Evolutionary conservation across 2,113 vertebrate species (phyloP).

Genomic region (Aegotheles bennettii): DNA sequence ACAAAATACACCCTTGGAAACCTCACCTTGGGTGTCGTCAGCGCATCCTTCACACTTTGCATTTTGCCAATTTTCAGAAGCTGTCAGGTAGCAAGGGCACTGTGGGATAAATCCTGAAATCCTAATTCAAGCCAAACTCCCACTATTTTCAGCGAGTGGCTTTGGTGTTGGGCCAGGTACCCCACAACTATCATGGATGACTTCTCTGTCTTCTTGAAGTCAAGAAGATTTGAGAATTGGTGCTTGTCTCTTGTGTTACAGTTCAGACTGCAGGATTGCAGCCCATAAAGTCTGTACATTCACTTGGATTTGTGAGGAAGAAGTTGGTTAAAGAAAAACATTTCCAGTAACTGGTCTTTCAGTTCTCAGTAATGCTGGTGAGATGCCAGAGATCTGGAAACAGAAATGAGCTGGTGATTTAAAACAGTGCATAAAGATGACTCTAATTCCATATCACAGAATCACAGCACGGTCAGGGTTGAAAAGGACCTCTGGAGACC

Average conservation of each 20-base stretch:
- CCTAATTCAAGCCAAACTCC: background rate
- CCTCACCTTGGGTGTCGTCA: background rate
- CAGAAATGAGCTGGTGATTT: background rate
- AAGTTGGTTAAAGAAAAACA: background rate
- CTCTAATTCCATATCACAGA: background rate
- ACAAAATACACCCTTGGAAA: background rate
- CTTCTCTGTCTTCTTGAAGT: background rate
- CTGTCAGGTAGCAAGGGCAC: conserved; percentile 18
- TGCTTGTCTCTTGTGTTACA: background rate
- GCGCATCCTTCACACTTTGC: background rate
- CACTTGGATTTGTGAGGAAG: background rate
- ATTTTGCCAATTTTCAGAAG: background rate
- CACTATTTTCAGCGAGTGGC: background rate
- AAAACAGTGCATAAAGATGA: background rate
- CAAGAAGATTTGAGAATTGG: background rate
- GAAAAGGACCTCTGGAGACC: no score
- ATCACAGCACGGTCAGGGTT: no score
- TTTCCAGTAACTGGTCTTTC: background rate
- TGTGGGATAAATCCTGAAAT: background rate
- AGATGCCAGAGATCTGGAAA: background rate
- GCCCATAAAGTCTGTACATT: background rate
- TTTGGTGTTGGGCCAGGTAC: background rate
- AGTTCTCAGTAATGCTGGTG: background rate
- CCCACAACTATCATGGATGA: background rate
- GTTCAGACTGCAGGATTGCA: background rate